Base-by-base conservation (phyloP, 2,888 invertebrate genomes). In the Clivina fossor region DNA sequence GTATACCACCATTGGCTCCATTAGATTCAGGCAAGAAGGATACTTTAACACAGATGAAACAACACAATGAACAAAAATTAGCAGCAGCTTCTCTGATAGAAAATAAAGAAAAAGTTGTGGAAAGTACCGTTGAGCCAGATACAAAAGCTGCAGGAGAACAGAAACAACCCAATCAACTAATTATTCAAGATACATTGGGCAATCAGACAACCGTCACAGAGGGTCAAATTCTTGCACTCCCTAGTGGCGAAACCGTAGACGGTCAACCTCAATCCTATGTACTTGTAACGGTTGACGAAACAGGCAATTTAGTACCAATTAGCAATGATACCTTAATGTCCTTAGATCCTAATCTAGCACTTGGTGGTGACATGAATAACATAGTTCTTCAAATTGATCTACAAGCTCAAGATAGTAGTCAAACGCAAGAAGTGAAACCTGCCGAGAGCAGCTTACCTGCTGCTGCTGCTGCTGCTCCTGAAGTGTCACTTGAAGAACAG, bases 201-300 rank as follows among this genome's bases (percentile, higher is more conserved):
- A 73, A 73, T 61, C 71, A 73, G 62, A 74, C 74, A 1, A 73
- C 73, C 3, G 71, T 81, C 24, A 74, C 78, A 1, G 83, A 84
- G 66, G 81, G 83, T 0, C 85, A 85, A 68, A 78, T 87, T 64
- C 75, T 86, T 67, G 87, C 87, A 9, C 77, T 89, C 37, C 86
- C 87, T 16, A 86, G 86, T 15, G 86, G 86, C 13, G 86, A 86
- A 63, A 83, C 83, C 62, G 80, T 83, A 57, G 86, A 86, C 47
- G 87, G 88, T 3, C 84, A 86, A 19, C 80, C 83, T 0, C 86
- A 86, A 57, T 83, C 84, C 1, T 88, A 87, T 68, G 85, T 86
- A 69, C 76, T 89, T 24, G 85, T 89, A 59, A 78, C 82, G 1
- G 76, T 86, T n/a, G 85, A 85, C 63, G 85, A 86, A 61, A 80